Conservation (phyloP, 2,797 vertebrate species). For the Luscinia luscinia region DNA sequence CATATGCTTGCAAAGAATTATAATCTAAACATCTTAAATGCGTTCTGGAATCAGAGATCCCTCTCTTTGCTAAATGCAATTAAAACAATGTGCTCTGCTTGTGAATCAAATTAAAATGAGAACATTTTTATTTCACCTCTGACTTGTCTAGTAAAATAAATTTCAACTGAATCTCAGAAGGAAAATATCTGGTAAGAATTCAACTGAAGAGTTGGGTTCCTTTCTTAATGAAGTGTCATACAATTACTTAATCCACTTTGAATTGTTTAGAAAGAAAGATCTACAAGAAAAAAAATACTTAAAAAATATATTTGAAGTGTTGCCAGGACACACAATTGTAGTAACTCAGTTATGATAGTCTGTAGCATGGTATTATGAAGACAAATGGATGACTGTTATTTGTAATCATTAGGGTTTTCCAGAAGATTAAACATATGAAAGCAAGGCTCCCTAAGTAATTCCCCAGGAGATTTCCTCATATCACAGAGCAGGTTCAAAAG, state of each 20-base stretch:
- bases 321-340: constrained; percentile 70
- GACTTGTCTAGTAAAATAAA: background rate
- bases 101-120: background rate
- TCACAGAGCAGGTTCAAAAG: constrained; percentile 70
- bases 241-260: constrained; percentile 77
- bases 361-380: constrained; percentile 66
- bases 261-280: constrained; percentile 71
- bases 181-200: constrained; percentile 26
- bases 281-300: constrained; percentile 71
- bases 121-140: constrained; percentile 26
- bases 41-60: background rate
- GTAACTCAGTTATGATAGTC: constrained; percentile 70
- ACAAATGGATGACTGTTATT: constrained; percentile 71
- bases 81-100: background rate
- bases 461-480: constrained; percentile 66
- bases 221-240: constrained; percentile 77
- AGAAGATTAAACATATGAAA: constrained; percentile 70
- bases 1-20: background rate
- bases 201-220: constrained; percentile 34
- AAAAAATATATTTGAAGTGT: constrained; percentile 70
- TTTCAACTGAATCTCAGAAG: constrained; percentile 9
- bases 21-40: background rate
- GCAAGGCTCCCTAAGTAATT: constrained; percentile 69
- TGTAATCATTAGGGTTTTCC: constrained; percentile 67
- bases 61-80: constrained; percentile 10